phyloP scores from a whole-genome alignment of 2,113 vertebrate species.

The Dolichotis patagonum region DNA sequence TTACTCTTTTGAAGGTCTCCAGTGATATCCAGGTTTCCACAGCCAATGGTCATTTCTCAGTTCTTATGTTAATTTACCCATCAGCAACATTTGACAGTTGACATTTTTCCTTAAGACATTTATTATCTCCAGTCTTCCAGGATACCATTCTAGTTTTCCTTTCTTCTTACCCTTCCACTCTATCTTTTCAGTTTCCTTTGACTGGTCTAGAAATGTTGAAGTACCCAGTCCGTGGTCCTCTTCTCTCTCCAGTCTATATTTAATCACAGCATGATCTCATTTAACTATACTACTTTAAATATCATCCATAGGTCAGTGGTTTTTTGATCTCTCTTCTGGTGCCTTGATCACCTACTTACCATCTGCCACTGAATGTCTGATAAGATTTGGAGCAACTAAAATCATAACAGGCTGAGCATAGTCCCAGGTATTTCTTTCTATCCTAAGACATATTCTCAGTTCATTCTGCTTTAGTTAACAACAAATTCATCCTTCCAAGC shows the following conservation, averaged over 20 bases:
- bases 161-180: background rate
- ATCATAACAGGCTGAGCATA: background rate
- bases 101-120: background rate
- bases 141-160: background rate
- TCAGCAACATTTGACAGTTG: background rate
- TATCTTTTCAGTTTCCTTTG: background rate
- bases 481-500: background rate
- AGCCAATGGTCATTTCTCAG: background rate
- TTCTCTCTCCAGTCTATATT: background rate
- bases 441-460: background rate
- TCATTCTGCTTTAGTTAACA: constrained; percentile 2
- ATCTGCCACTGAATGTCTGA: background rate
- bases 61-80: background rate
- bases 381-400: background rate
- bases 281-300: background rate
- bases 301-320: background rate
- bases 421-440: background rate
- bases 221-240: background rate
- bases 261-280: background rate
- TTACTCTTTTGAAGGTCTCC: background rate
- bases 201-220: background rate
- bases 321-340: background rate
- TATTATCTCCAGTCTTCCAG: background rate
- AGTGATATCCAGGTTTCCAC: background rate
- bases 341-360: background rate